A percentile compares a stretch with the other conserved stretches of the same genome.
Conservation (phyloP, 2,113 vertebrate species). For the Pongo abelii region DNA sequence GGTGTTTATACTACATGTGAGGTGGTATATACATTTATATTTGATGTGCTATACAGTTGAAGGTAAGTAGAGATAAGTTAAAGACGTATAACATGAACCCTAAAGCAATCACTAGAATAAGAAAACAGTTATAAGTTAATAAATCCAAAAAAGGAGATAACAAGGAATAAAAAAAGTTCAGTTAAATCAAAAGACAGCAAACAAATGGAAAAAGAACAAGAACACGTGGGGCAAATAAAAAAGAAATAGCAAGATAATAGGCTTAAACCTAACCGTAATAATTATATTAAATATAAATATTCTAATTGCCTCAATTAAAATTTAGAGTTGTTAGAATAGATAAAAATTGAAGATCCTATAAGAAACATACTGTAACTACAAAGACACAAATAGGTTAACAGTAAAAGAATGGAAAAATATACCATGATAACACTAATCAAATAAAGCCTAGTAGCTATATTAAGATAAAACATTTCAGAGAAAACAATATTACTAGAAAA, state of each 20-base stretch:
- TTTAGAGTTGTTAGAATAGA: not conserved
- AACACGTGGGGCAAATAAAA: not conserved
- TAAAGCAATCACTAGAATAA: slow-evolving; percentile 19
- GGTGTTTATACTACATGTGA: not conserved
- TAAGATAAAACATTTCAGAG: slow-evolving; percentile 19
- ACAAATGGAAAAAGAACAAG: not conserved
- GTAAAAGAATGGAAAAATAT: not conserved
- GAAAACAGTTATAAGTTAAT: not conserved
- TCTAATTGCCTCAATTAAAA: not conserved
- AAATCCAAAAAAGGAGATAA: slow-evolving; percentile 11
- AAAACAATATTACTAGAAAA: not conserved
- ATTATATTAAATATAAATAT: not conserved
- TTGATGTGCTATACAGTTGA: not conserved
- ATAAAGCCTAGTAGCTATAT: not conserved
- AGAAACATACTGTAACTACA: not conserved
- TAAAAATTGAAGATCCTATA: not conserved
- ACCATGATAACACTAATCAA: not conserved
- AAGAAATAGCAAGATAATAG: not conserved
- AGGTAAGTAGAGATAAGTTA: not conserved
- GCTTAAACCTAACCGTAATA: not conserved
- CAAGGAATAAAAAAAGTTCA: slow-evolving; percentile 4
- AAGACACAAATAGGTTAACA: not conserved
- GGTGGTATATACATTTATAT: not conserved
- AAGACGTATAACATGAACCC: not conserved
- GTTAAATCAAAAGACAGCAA: slow-evolving; percentile 1